Evolutionary conservation across 2,797 vertebrate species (phyloP).

Genomic region (Cichlasoma orientale): DNA sequence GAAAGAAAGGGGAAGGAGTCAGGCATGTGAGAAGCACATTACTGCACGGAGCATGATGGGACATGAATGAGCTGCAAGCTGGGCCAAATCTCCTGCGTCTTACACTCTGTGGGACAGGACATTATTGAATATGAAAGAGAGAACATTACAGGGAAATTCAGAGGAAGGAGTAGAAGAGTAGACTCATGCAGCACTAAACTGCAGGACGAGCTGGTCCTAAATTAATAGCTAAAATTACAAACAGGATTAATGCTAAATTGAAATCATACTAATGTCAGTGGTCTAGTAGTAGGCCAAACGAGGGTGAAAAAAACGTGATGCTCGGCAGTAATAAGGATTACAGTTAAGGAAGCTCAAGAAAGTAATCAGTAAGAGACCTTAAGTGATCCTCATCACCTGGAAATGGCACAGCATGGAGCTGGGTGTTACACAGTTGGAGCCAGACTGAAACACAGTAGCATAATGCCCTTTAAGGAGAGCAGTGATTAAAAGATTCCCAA

Average conservation of each 20-base stretch:
- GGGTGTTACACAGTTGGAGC: constrained; percentile 31
- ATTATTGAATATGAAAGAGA: constrained; percentile 11
- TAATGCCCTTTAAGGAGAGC: constrained; percentile 45
- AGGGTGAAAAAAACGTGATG: constrained; percentile 51
- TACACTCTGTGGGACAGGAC: constrained; percentile 20
- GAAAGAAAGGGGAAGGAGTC: constrained; percentile 51
- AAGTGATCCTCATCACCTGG: constrained; percentile 59
- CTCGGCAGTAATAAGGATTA: constrained; percentile 70
- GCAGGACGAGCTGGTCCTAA: neutral
- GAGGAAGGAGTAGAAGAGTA: neutral
- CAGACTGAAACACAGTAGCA: constrained; percentile 39
- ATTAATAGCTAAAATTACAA: neutral
- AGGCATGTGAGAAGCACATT: constrained; percentile 76
- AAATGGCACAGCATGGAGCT: constrained; percentile 47
- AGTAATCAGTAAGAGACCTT: constrained; percentile 56
- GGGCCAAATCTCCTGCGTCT: constrained; percentile 36
- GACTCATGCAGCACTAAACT: neutral
- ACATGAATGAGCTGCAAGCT: constrained; percentile 64
- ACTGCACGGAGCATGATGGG: constrained; percentile 71
- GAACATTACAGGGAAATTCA: neutral
- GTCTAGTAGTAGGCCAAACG: constrained; percentile 25
- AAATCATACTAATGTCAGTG: constrained; percentile 3
- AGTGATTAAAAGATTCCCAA: constrained; percentile 35
- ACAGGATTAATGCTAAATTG: neutral
- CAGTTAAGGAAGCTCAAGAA: constrained; percentile 62